Evolutionary conservation across 2,888 invertebrate genomes (phyloP), one percentile per base, ranked within the genome.

Genomic region (Scaptomyza parva): DNA sequence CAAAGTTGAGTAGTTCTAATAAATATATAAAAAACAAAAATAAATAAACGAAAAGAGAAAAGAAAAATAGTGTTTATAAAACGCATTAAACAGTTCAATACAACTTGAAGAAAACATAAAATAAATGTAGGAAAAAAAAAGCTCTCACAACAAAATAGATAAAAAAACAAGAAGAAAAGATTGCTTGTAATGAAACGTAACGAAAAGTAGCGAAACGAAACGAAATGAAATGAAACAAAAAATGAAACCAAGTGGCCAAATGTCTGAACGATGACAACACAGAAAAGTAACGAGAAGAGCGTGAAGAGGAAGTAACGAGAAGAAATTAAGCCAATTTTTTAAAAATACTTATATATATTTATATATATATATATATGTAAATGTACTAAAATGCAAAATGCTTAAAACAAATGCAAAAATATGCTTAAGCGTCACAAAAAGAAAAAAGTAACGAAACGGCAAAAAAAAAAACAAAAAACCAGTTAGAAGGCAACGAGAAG

Each of bases 1-100:
- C 51, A 67, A 67, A 81, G 71, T 78, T 87, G 88, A 88, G 81
- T 88, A 88, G 88, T 63, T 85, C 83, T 70, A 88, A 78, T 64
- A 55, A 48, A 17, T 69, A 66, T 66, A 65, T 76, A 44, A 85
- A 65, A 67, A 65, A 78, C 43, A 18, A 24, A 24, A 35, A 44
- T n/a, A 20, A 53, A 24, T 30, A 12, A 52, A 52, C 6, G 17
- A 61, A 51, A 54, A 54, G n/a, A n/a, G n/a, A n/a, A n/a, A 47
- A 57, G 40, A 52, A 48, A 30, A 55, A 40, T 82, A 77, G 87
- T 86, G 86, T 84, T 85, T 85, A 74, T 77, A 89, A 86, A 86
- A 86, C 77, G 85, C 76, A 84, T 78, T 86, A 73, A 74, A 71
- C 69, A 75, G 60, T 69, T 75, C n/a, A 67, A 69, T 65, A 58